Percentiles rank a stretch among this genome's conserved stretches.
Conservation (phyloP, 2,113 vertebrate genomes). For the Poeciliopsis retropinna region DNA sequence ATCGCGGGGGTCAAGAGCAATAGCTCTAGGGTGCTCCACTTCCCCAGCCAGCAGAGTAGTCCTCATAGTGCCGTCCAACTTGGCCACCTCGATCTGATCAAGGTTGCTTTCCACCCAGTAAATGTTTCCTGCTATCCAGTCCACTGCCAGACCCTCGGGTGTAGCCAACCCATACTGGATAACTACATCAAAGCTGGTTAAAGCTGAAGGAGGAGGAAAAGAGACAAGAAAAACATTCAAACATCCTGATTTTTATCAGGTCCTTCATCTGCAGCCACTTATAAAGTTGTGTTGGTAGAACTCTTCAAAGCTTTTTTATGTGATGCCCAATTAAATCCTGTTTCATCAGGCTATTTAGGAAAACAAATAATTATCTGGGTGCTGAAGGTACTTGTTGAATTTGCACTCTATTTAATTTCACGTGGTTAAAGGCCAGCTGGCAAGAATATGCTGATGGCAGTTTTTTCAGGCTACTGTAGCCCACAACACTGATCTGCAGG, state of each 20-base stretch:
- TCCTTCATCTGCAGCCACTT: not conserved
- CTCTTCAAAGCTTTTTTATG: not conserved
- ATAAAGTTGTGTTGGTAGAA: not conserved
- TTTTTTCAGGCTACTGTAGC: conserved; percentile 20
- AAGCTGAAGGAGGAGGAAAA: conserved; percentile 44
- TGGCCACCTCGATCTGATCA: conserved; percentile 98
- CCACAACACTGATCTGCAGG: conserved; percentile 29
- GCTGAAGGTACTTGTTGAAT: conserved; percentile 37
- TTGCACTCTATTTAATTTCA: conserved; percentile 37
- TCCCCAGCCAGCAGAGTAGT: conserved; percentile 94
- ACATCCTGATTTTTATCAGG: not conserved
- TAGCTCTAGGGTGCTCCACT: conserved; percentile 95
- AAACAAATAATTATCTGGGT: conserved; percentile 33
- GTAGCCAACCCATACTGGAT: conserved; percentile 96
- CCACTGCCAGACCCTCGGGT: conserved; percentile 93
- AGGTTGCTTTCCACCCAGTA: conserved; percentile 99
- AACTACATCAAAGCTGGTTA: conserved; percentile 95
- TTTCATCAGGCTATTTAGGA: conserved; percentile 16
- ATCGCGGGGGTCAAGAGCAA: conserved; percentile 93
- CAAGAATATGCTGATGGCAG: conserved; percentile 33
- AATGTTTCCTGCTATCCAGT: conserved; percentile 99
- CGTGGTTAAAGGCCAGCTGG: conserved; percentile 20
- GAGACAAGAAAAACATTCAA: not conserved
- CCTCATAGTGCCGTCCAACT: conserved; percentile 92
- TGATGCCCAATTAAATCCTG: not conserved